Evolutionary conservation across 2,888 invertebrate species (phyloP), one percentile per base, ranked within the genome.

Genomic region (Morpho helenor): DNA sequence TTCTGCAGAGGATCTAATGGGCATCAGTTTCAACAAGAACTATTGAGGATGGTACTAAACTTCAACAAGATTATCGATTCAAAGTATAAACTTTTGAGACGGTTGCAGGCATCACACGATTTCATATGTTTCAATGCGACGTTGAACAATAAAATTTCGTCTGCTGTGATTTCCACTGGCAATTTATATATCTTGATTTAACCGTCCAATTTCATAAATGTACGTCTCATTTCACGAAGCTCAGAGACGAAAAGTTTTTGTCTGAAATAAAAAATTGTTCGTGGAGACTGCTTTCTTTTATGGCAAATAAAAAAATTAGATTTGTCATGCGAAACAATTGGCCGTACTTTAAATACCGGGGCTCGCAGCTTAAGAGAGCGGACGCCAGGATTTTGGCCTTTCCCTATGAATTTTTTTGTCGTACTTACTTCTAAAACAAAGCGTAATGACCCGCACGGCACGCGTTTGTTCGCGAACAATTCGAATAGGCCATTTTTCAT

Each of bases 381-480:
- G 79, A 84, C 81, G 74, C 79, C 69, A 77, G 81, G 82, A 82
- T 79, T 84, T 82, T 71, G 76, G 80, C 78, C 82, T 86, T 87
- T 80, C 73, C 79, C 74, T 66, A 76, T 74, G 77, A 77, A 74
- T 85, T 88, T 87, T 31, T 88, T 88, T 86, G 80, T 84, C 79
- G 80, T 86, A 80, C 83, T 87, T 85, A 80, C 79, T 79, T 76
- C 80, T 84, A 87, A 88, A 90, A 89, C 89, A 89, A 88, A 85
- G 87, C 87, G 80, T 88, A 90, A 89, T 88, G 88, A 87, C 87
- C 88, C 84, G 82, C 83, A 82, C 84, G 84, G 85, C 77, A 88
- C 88, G 88, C 87, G 85, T 88, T 90, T 90, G 89, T 89, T 87
- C 84, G 72, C 68, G 87, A 90, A 89, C 88, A 89, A 88, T 87